Evolutionary conservation across 2,113 vertebrate genomes (phyloP), one percentile per base, ranked within the genome.

Genomic region (Crotalus horridus): DNA sequence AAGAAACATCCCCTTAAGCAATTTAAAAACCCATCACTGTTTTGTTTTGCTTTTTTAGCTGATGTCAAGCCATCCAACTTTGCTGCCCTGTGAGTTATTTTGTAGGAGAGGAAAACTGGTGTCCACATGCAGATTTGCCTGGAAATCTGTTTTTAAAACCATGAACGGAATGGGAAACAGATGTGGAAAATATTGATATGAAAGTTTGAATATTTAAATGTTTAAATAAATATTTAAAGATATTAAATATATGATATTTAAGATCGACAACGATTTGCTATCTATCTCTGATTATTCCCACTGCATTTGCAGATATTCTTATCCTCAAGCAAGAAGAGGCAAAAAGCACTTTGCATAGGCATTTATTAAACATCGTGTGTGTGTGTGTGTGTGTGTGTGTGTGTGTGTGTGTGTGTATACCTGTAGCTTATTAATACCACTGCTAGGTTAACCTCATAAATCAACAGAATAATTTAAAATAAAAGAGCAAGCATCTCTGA

Each of bases 11-110:
- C 94, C 95, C 95, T 96, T 96, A 96, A 87, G 88, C 91, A 95
- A 97, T 94, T 95, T 94, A 96, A 96, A 51, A 96, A 96, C 92
- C 94, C 94, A 95, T 93, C 95, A 94, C 96, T 95, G 96, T 97
- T 59, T 51, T 51, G 6, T 29, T 12, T 29, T 64, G 24, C 29
- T 23, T 29, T 64, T 97, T 96, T 96, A 90, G 94, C 95, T 95
- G 94, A 92, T 95, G 95, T 93, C 94, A 96, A 94, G 94, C 94
- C 95, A 96, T 94, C 94, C 94, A 95, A 96, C 93, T 89, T 95
- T 29, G 21, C 95, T 96, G 94, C 93, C 95, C 92, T 96, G 7
- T n/a, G n/a, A 23, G 24, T 20, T 39, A 39, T 20, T 39, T 9
- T 21, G 48, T 13, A 7, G 13, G 69, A 13, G 54, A 95, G n/a